Percentiles rank a stretch among this genome's conserved stretches.
These are phyloP conservation scores for Amphiura filiformis DNA, from an alignment of 35 echinoderm and acorn worm genomes.

Conservation along the genomic window DNA sequence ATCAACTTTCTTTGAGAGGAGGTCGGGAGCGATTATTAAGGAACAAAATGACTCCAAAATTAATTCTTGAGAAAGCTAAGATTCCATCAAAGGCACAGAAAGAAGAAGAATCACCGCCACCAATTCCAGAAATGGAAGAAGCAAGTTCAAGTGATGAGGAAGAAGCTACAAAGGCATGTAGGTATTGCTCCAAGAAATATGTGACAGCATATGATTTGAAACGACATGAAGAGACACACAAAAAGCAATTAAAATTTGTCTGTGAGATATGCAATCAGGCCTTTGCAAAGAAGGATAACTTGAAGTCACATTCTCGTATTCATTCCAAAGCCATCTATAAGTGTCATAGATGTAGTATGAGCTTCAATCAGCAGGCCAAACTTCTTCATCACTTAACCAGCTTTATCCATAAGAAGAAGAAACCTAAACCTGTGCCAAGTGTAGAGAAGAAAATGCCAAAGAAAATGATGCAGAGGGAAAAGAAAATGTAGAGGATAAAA, in stretches of 20 bases:
- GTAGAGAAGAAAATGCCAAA: not conserved
- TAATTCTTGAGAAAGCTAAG: not conserved
- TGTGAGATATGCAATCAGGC: not conserved
- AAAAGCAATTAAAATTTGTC: not conserved
- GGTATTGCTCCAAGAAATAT: not conserved
- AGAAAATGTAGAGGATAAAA: not conserved
- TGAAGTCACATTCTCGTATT: not conserved
- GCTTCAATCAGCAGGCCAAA: not conserved
- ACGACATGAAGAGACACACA: not conserved
- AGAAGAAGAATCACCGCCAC: not conserved
- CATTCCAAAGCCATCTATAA: not conserved
- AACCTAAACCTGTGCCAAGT: not conserved
- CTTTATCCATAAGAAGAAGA: not conserved
- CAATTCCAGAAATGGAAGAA: not conserved
- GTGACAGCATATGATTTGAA: conserved; percentile 2
- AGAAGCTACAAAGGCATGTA: not conserved
- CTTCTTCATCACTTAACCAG: not conserved
- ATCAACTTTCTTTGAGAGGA: not conserved
- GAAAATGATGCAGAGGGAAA: not conserved
- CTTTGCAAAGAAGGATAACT: not conserved
- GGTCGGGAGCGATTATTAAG: not conserved
- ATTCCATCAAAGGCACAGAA: not conserved
- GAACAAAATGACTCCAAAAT: not conserved
- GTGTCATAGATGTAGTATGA: not conserved
- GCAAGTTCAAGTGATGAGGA: not conserved